phyloP scores from a whole-genome alignment of 2,888 invertebrate species.

The Drosophila kanekoi region DNA sequence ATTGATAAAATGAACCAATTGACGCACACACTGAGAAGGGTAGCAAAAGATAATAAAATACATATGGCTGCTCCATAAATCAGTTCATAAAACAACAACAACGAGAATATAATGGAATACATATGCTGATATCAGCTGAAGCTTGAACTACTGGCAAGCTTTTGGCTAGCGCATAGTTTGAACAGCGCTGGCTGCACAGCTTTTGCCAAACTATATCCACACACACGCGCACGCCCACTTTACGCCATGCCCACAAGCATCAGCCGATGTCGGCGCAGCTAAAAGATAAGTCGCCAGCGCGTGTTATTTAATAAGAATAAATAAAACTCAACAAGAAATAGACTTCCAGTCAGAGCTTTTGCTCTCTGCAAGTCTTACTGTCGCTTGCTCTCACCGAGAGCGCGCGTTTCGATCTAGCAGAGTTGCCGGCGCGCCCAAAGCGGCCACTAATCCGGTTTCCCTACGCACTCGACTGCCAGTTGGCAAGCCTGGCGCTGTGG shows the following conservation, averaged over 20 bases:
- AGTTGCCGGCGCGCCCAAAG: conserved; percentile 48
- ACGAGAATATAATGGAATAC: neutral
- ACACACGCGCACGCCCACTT: conserved; percentile 9
- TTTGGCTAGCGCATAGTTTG: conserved; percentile 28
- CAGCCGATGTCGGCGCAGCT: conserved; percentile 44
- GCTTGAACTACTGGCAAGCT: conserved; percentile 5
- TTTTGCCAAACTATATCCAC: conserved; percentile 21
- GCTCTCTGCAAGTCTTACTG: conserved; percentile 10
- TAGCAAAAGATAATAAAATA: neutral
- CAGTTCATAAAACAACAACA: neutral
- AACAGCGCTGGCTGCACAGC: conserved; percentile 25
- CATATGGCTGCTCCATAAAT: neutral
- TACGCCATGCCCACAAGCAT: conserved; percentile 39
- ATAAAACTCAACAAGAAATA: conserved; percentile 12
- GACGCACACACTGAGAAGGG: too few species aligned
- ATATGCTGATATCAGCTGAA: conserved; percentile 12
- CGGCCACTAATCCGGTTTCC: neutral
- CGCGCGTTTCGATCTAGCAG: conserved; percentile 35
- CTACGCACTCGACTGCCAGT: neutral
- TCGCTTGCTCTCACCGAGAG: neutral
- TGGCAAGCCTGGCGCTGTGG: conserved; percentile 32
- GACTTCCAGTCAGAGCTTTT: conserved; percentile 34
- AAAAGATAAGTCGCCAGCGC: conserved; percentile 41
- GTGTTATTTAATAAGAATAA: conserved; percentile 48
- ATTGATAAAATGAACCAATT: conserved; percentile 1